Percentiles rank a stretch among this genome's conserved stretches.
Evolutionary conservation across 2,888 invertebrate species (phyloP).

Genomic region (Eupelmus urozonus): DNA sequence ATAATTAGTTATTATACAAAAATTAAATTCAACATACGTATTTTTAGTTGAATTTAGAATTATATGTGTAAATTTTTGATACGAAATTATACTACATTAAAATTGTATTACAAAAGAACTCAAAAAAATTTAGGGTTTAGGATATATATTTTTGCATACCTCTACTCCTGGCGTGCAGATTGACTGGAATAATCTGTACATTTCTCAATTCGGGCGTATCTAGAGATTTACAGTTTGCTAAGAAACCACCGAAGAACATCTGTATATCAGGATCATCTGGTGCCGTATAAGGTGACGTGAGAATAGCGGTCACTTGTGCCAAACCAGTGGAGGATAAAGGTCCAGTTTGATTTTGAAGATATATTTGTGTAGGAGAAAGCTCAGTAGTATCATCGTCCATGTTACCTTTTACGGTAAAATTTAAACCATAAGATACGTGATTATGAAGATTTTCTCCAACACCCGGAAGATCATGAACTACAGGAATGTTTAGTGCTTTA

Average conservation of each 20-base stretch:
- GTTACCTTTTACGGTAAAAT: conserved; percentile 79
- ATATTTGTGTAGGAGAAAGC: conserved; percentile 65
- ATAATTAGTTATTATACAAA: too few species aligned
- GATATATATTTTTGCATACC: conserved; percentile 75
- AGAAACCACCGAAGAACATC: conserved; percentile 83
- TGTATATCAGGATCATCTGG: conserved; percentile 83
- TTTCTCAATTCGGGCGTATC: conserved; percentile 62
- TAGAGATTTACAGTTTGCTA: conserved; percentile 78
- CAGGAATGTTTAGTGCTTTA: conserved; percentile 79
- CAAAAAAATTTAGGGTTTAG: too few species aligned
- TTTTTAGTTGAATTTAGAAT: too few species aligned
- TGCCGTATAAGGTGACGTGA: conserved; percentile 81
- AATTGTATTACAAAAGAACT: too few species aligned
- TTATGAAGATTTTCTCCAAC: conserved; percentile 85
- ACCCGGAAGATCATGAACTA: conserved; percentile 82
- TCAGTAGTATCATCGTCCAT: conserved; percentile 67
- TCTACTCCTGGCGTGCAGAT: conserved; percentile 83
- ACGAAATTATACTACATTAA: too few species aligned
- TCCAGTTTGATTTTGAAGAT: conserved; percentile 80
- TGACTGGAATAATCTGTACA: conserved; percentile 79
- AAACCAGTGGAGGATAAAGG: conserved; percentile 83
- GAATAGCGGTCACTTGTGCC: conserved; percentile 83
- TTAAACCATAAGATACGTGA: conserved; percentile 81
- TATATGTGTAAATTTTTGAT: too few species aligned
- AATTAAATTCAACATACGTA: too few species aligned